These are phyloP conservation scores for Ranitomeya variabilis DNA, from an alignment of 2,113 vertebrate genomes.

Conservation along the genomic window DNA sequence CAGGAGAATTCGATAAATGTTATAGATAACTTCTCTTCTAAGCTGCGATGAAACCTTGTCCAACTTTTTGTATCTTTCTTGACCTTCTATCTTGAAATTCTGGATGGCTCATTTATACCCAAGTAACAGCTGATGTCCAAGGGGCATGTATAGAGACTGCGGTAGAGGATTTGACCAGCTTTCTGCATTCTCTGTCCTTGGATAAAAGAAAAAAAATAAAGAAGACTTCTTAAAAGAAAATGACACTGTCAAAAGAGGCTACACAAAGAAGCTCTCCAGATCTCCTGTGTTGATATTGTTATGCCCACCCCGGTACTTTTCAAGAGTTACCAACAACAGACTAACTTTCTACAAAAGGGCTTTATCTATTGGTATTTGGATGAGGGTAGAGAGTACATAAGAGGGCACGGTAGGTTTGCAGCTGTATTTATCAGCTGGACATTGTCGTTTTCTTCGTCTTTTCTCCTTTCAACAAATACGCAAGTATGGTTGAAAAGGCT, in stretches of 20 bases:
- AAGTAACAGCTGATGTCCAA: background rate
- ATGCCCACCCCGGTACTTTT: background rate
- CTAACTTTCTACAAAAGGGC: slow-evolving; percentile 37
- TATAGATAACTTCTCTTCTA: background rate
- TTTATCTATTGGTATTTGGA: slow-evolving; percentile 54
- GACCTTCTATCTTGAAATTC: background rate
- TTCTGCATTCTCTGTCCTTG: background rate
- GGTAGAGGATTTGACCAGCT: slow-evolving; percentile 3
- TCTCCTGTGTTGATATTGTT: slow-evolving; percentile 50
- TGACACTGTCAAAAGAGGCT: slow-evolving; percentile 33
- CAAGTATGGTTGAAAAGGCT: slow-evolving; percentile 6
- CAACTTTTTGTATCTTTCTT: background rate
- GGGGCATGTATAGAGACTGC: background rate
- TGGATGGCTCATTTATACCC: background rate
- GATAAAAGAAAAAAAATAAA: background rate
- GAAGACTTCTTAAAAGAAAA: background rate
- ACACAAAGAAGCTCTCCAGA: slow-evolving; percentile 28
- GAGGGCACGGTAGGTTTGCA: slow-evolving; percentile 12
- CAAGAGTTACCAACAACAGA: slow-evolving; percentile 34
- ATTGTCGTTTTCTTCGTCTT: background rate
- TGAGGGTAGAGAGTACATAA: slow-evolving; percentile 36
- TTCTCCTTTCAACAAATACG: background rate
- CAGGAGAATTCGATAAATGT: background rate
- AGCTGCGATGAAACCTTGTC: slow-evolving; percentile 2
- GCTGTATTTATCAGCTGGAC: slow-evolving; percentile 33